These are phyloP conservation scores for Hydrochoerus hydrochaeris DNA, from an alignment of 2,113 vertebrate species.

Conservation along the genomic window DNA sequence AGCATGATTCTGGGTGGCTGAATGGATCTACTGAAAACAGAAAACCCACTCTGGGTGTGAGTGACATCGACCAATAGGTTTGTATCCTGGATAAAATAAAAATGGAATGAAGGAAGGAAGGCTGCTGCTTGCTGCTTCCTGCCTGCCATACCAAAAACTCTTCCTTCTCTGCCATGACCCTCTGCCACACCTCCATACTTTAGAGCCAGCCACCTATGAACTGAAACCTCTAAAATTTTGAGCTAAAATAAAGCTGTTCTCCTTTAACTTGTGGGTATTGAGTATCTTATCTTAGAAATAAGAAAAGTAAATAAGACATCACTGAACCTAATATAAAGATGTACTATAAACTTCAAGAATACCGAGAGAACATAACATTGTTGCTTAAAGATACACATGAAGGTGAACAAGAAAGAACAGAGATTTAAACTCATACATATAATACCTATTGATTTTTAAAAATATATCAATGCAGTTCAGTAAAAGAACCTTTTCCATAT, in stretches of 20 bases:
- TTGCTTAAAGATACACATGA: background rate
- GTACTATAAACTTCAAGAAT: background rate
- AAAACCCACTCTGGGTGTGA: background rate
- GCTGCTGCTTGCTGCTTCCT: background rate
- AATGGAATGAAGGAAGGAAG: background rate
- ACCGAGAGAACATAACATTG: background rate
- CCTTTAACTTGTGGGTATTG: background rate
- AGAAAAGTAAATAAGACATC: background rate
- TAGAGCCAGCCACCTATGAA: background rate
- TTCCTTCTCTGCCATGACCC: background rate
- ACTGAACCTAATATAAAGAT: background rate
- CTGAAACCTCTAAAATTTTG: background rate
- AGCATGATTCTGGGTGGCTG: background rate
- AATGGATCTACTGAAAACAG: background rate
- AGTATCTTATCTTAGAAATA: background rate
- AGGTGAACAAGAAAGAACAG: background rate
- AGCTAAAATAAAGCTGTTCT: background rate
- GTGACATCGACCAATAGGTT: background rate
- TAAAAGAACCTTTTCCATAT: background rate
- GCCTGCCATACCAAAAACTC: background rate
- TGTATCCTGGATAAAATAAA: background rate
- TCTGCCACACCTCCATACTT: background rate
- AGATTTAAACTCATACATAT: background rate
- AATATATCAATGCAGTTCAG: background rate
- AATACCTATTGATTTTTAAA: background rate